Evolutionary conservation across 2,888 invertebrate species (phyloP).

Genomic region (Cyaniris semiargus): DNA sequence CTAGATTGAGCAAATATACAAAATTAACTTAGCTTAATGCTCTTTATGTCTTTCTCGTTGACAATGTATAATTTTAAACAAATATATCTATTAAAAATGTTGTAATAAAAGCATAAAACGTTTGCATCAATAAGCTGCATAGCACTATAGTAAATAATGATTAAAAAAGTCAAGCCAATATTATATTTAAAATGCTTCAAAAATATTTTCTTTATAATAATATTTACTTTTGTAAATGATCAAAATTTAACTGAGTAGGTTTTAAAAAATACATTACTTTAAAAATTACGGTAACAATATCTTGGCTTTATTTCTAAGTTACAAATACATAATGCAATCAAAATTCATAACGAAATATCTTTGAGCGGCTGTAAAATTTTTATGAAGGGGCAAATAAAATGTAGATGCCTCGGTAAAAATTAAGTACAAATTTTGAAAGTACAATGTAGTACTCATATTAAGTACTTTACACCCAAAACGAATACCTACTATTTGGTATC

Average conservation of each 20-base stretch:
- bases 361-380: background rate
- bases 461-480: constrained; percentile 13
- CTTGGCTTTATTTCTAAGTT: constrained; percentile 1
- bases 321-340: constrained; percentile 11
- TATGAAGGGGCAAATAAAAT: background rate
- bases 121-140: background rate
- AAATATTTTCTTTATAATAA: background rate
- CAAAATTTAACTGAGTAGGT: background rate
- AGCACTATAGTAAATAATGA: background rate
- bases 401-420: background rate
- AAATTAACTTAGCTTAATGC: background rate
- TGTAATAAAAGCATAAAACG: background rate
- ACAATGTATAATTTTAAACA: background rate
- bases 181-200: background rate
- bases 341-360: background rate
- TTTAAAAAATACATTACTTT: background rate
- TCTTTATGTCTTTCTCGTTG: background rate
- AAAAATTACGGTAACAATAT: constrained; percentile 2
- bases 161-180: background rate
- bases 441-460: background rate
- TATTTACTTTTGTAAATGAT: background rate
- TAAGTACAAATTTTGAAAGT: constrained; percentile 15
- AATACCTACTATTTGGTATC: constrained; percentile 39
- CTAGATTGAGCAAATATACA: constrained; percentile 16
- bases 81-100: background rate